These are phyloP conservation scores for Solen grandis DNA, from an alignment of 1,140 invertebrate genomes.

Conservation along the genomic window DNA sequence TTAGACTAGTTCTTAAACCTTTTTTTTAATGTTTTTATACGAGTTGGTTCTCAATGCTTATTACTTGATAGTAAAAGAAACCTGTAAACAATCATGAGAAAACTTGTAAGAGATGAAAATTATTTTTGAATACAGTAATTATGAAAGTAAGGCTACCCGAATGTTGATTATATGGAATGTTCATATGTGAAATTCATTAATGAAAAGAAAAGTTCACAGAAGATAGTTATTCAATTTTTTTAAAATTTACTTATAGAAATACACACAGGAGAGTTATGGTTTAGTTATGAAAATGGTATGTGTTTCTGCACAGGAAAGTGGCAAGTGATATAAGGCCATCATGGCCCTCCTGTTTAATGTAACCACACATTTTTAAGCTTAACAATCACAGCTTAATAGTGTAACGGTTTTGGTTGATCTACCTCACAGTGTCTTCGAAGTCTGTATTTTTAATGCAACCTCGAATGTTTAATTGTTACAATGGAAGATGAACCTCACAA, in stretches of 20 bases:
- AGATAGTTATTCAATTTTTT: not conserved
- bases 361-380: conserved; percentile 6
- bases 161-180: conserved; percentile 14
- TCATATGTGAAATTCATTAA: conserved; percentile 1
- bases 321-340: too few species aligned
- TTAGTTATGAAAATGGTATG: conserved; percentile 8
- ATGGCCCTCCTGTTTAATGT: conserved; percentile 14
- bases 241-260: conserved; percentile 3
- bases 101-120: conserved; percentile 15
- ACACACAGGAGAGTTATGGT: conserved; percentile 15
- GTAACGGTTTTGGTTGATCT: not conserved
- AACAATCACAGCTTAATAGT: not conserved
- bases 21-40: conserved; percentile 3
- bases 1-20: conserved; percentile 10
- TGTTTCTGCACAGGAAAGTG: not conserved
- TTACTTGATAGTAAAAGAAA: conserved; percentile 4
- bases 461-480: conserved; percentile 12
- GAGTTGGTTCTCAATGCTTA: conserved; percentile 1
- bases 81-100: conserved; percentile 10
- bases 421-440: conserved; percentile 11
- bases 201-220: conserved; percentile 10
- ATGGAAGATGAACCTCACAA: not conserved
- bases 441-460: conserved; percentile 21
- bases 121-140: conserved; percentile 13
- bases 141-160: conserved; percentile 8